Conservation (phyloP, 2,888 invertebrate species). For the Lycophotia porphyrea region DNA sequence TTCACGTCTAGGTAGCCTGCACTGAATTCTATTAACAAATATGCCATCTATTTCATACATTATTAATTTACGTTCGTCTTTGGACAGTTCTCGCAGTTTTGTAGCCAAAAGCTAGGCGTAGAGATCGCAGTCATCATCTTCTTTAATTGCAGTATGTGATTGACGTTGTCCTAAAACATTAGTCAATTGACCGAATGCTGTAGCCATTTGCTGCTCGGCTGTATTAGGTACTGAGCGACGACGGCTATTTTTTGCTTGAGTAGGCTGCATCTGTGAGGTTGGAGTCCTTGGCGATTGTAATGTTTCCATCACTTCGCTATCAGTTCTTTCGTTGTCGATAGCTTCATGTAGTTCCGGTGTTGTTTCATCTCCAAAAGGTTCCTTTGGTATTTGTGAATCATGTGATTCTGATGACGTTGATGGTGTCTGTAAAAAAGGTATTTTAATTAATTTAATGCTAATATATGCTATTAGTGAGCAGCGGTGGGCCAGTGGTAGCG, state of each 20-base stretch:
- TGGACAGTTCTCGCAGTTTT: no score
- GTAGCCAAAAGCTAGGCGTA: no score
- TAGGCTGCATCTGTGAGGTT: conserved; percentile 48
- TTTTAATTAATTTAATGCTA: conserved; percentile 51
- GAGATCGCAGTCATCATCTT: conserved; percentile 67
- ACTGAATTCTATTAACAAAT: conserved; percentile 52
- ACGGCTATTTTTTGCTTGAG: conserved; percentile 51
- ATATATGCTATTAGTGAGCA: conserved; percentile 33
- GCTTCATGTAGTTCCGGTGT: conserved; percentile 48
- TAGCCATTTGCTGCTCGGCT: conserved; percentile 23
- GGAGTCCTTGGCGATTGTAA: conserved; percentile 24
- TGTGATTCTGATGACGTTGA: conserved; percentile 57
- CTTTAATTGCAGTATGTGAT: conserved; percentile 32
- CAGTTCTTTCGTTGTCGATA: conserved; percentile 52
- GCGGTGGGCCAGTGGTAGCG: no score
- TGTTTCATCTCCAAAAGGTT: conserved; percentile 56
- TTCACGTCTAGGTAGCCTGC: conserved; percentile 18
- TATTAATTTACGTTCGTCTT: no score
- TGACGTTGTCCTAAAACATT: conserved; percentile 36
- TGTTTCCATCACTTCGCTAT: conserved; percentile 49
- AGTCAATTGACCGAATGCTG: conserved; percentile 33
- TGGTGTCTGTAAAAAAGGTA: conserved; percentile 54
- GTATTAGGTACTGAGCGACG: conserved; percentile 17
- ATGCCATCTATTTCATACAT: conserved; percentile 60
- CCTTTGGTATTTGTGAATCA: conserved; percentile 54